Conservation (phyloP, 2,888 invertebrate species). For the Drosophila kokeensis region DNA sequence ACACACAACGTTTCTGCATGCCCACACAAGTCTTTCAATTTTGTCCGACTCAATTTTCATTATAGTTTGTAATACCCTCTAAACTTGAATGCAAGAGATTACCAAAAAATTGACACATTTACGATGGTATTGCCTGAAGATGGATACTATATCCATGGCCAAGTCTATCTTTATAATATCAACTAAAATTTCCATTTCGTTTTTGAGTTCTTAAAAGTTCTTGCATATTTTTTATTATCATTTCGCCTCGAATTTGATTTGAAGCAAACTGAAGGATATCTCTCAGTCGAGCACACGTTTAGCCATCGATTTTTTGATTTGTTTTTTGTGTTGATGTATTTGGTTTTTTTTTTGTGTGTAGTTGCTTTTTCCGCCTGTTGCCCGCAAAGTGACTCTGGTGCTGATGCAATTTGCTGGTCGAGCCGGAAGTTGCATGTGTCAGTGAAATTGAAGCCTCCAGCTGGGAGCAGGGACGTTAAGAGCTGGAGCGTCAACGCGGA, state of each 20-base stretch:
- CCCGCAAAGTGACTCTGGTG: constrained; percentile 52
- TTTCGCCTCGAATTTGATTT: neutral
- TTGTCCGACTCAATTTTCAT: constrained; percentile 32
- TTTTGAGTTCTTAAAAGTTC: too few relatives aligned
- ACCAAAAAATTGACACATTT: neutral
- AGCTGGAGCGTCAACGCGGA: neutral
- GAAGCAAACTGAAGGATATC: constrained; percentile 7
- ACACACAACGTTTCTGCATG: constrained; percentile 44
- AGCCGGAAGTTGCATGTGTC: constrained; percentile 80
- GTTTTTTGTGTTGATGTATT: neutral
- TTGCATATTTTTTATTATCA: too few relatives aligned
- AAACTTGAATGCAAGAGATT: neutral
- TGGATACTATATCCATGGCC: neutral
- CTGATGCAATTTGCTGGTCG: constrained; percentile 74
- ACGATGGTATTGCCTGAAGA: neutral
- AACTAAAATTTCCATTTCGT: neutral
- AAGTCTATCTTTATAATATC: neutral
- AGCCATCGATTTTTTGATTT: too few relatives aligned
- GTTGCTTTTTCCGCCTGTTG: constrained; percentile 39
- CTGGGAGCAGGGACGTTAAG: constrained; percentile 6
- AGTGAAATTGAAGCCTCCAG: constrained; percentile 56
- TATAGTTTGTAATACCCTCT: constrained; percentile 43
- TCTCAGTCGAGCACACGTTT: neutral
- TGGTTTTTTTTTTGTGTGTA: constrained; percentile 9
- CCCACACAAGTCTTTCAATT: constrained; percentile 2